Percentiles rank a stretch among this genome's conserved stretches.
Evolutionary conservation across 1,140 invertebrate species (phyloP).

Genomic region (Prorops nasuta): DNA sequence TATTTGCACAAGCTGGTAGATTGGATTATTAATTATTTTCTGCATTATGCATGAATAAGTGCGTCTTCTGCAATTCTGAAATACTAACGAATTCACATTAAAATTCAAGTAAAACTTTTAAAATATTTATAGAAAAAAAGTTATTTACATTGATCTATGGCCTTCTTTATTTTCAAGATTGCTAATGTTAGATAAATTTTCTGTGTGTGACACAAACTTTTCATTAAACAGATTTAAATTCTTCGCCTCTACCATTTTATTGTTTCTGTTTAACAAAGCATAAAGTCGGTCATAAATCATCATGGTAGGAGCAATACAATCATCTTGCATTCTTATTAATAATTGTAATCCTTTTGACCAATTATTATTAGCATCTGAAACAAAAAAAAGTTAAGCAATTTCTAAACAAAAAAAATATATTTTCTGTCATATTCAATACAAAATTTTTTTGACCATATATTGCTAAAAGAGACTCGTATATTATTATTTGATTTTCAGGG

Average conservation of each 20-base stretch:
- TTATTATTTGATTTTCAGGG: constrained; percentile 1
- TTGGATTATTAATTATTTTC: no score
- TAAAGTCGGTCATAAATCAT: constrained; percentile 66
- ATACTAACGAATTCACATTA: no score
- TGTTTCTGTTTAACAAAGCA: constrained; percentile 66
- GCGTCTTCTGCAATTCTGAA: no score
- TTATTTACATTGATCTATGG: constrained; percentile 28
- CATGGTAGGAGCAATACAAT: constrained; percentile 69
- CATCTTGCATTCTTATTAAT: constrained; percentile 81
- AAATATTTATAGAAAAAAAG: constrained; percentile 16
- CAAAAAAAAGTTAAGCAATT: constrained; percentile 9
- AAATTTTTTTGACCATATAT: constrained; percentile 11
- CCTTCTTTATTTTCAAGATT: constrained; percentile 2
- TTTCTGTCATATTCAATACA: no score
- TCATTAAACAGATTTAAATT: background rate
- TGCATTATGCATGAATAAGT: no score
- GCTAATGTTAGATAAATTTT: background rate
- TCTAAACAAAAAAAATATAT: background rate
- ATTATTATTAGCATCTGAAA: constrained; percentile 59
- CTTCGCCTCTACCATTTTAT: constrained; percentile 63
- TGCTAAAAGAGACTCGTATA: constrained; percentile 16
- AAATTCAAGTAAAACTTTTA: no score
- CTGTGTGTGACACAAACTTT: background rate
- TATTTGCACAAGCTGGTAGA: no score
- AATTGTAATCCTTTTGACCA: constrained; percentile 71